Percentiles rank a stretch among this genome's conserved stretches.
Evolutionary conservation across 2,888 invertebrate genomes (phyloP).

Genomic region (Galeruca laticollis): DNA sequence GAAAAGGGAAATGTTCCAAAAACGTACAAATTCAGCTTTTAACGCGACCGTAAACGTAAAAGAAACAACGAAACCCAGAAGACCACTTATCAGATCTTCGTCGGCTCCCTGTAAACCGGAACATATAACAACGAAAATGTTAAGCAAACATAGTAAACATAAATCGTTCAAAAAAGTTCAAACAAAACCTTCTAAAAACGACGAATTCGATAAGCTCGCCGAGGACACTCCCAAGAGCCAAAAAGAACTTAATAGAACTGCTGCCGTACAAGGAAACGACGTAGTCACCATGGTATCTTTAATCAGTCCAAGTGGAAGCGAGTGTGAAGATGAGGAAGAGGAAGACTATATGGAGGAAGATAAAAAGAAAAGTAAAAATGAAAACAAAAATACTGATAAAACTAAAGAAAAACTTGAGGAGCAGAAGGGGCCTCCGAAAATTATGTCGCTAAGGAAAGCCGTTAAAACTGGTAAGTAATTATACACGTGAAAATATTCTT

Average conservation of each 20-base stretch:
- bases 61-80: conserved; percentile 52
- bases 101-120: conserved; percentile 60
- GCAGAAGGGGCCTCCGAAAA: conserved; percentile 45
- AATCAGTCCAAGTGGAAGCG: conserved; percentile 76
- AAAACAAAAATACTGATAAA: conserved; percentile 41
- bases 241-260: conserved; percentile 50
- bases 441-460: conserved; percentile 61
- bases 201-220: conserved; percentile 45
- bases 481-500: too few relatives aligned
- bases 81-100: conserved; percentile 60
- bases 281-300: conserved; percentile 78
- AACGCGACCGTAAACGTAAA: conserved; percentile 49
- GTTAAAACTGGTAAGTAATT: conserved; percentile 62
- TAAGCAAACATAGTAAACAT: conserved; percentile 55
- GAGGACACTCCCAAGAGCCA: conserved; percentile 49
- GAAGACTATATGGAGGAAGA: conserved; percentile 42
- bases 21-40: conserved; percentile 63
- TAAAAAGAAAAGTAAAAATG: conserved; percentile 45
- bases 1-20: conserved; percentile 62
- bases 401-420: neutral
- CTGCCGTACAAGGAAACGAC: conserved; percentile 60
- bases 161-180: conserved; percentile 50
- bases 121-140: conserved; percentile 56
- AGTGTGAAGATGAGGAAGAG: conserved; percentile 69
- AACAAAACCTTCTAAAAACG: conserved; percentile 32